Evolutionary conservation across 2,888 invertebrate genomes (phyloP), one percentile per base, ranked within the genome.

Genomic region (Halictus quadricinctus): DNA sequence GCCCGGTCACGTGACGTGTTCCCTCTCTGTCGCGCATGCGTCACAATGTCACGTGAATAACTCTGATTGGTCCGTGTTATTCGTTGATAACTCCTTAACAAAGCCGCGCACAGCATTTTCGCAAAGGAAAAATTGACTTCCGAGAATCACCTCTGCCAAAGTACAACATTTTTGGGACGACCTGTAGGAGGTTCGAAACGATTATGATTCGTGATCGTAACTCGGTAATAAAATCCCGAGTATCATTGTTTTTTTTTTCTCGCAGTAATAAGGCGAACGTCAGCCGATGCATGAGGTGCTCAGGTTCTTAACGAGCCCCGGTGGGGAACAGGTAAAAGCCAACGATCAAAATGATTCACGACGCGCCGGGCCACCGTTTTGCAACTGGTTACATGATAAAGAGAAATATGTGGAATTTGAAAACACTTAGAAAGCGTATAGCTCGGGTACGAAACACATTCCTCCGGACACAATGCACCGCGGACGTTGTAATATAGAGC

Each of bases 401-500:
- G 25, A 70, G 43, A 72, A 72, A 54, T 15, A 75, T 21, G 74
- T 72, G 69, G 70, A 83, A 81, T 76, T 81, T 36, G 75, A 76
- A 83, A 81, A 83, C 54, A 81, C 76, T 73, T 84, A 75, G 79
- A 84, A 83, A 80, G 85, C 79, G 77, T 79, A 64, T 18, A 64
- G 85, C 73, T 72, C 73, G 6, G 80, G 21, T 66, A 48, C 78
- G 41, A 73, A 64, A 77, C 77, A 76, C 79, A 84, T 84, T 81
- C 81, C 86, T 41, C 43, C 72, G 72, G 78, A 77, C 72, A 85
- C 77, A 87, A 86, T 81, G 69, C 80, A 60, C 76, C 60, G 75
- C 66, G 50, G 77, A 73, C 73, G 70, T 73, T 48, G 80, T 82
- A 86, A 84, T 82, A 86, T 86, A 79, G 77, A 80, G 79, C 84